Conservation (phyloP, 2,113 vertebrate species). For the Siniperca knerii region DNA sequence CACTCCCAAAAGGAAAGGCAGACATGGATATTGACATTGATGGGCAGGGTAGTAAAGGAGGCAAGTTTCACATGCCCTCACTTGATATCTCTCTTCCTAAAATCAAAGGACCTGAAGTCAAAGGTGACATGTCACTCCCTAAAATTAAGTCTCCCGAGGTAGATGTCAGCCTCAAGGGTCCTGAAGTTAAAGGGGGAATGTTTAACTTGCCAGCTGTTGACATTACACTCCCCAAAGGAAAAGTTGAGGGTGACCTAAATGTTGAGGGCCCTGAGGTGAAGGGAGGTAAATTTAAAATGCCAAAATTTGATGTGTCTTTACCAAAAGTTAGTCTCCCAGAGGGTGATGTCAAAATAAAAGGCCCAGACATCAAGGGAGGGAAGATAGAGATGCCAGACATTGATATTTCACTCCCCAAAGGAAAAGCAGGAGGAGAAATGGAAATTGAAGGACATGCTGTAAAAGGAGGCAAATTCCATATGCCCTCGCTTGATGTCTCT, state of each 20-base stretch:
- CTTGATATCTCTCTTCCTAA: conserved; percentile 77
- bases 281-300: conserved; percentile 46
- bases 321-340: conserved; percentile 53
- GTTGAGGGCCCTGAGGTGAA: conserved; percentile 44
- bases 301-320: conserved; percentile 55
- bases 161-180: background rate
- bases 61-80: conserved; percentile 76
- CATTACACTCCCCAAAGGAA: conserved; percentile 75
- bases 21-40: conserved; percentile 8
- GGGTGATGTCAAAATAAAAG: conserved; percentile 41
- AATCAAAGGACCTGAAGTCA: conserved; percentile 64
- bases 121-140: conserved; percentile 66
- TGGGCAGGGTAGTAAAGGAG: conserved; percentile 25
- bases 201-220: conserved; percentile 69
- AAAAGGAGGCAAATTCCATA: conserved; percentile 64
- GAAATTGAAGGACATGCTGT: conserved; percentile 43
- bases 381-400: conserved; percentile 67
- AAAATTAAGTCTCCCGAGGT: too few species aligned
- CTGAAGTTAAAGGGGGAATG: conserved; percentile 48
- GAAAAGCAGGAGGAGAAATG: conserved; percentile 35
- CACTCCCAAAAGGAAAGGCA: conserved; percentile 10
- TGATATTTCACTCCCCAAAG: conserved; percentile 57
- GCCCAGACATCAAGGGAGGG: conserved; percentile 12
- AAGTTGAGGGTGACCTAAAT: conserved; percentile 29
- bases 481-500: conserved; percentile 60